Conservation (phyloP, 1,140 invertebrate species). For the Trigoniulus corallinus region DNA sequence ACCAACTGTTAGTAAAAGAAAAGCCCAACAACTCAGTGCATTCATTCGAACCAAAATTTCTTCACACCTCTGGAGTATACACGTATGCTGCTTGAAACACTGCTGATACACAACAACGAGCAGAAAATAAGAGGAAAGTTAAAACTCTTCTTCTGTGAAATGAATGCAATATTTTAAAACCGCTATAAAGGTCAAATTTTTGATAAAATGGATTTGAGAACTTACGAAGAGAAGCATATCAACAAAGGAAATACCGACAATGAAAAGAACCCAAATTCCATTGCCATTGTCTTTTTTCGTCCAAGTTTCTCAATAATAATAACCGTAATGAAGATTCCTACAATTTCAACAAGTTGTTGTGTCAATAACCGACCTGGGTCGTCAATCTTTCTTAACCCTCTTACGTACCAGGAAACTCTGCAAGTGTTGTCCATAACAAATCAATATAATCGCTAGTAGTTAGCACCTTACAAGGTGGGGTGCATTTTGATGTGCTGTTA, state of each 20-base stretch:
- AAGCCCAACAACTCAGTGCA: no score
- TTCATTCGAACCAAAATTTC: neutral
- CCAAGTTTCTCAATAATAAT: conserved; percentile 80
- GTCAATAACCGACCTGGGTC: no score
- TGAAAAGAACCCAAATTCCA: conserved; percentile 78
- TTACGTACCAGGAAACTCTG: conserved; percentile 89
- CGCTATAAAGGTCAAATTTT: conserved; percentile 8
- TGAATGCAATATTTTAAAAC: conserved; percentile 1
- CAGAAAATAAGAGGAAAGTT: conserved; percentile 71
- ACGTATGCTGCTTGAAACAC: conserved; percentile 91
- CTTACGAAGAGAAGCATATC: conserved; percentile 56
- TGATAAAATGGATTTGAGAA: conserved; percentile 9
- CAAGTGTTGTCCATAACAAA: conserved; percentile 81
- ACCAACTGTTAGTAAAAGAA: neutral
- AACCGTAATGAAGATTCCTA: conserved; percentile 81
- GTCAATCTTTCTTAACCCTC: no score
- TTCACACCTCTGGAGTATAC: conserved; percentile 73
- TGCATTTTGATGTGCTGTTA: conserved; percentile 26
- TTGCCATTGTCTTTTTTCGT: conserved; percentile 80
- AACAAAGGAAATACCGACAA: conserved; percentile 62
- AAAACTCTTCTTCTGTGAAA: conserved; percentile 50
- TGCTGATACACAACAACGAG: conserved; percentile 78
- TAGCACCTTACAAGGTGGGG: conserved; percentile 53
- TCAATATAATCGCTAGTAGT: conserved; percentile 74
- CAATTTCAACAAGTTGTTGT: no score